These are phyloP conservation scores for Cygnus atratus DNA, from an alignment of 2,113 vertebrate genomes.

Conservation along the genomic window DNA sequence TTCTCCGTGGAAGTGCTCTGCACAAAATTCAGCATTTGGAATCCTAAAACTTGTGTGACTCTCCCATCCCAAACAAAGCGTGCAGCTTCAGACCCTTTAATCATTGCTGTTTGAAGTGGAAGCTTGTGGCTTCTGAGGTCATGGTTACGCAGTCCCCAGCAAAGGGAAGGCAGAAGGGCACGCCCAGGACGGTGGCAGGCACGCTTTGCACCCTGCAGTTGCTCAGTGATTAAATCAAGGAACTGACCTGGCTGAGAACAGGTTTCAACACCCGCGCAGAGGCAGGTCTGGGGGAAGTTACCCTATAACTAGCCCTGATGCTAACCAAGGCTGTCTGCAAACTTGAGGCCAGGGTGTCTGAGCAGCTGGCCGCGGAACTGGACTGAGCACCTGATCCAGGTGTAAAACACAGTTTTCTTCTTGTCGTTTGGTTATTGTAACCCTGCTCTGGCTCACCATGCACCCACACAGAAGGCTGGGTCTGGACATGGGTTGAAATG, in stretches of 20 bases:
- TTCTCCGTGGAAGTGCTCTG: not conserved
- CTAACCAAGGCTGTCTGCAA: not conserved
- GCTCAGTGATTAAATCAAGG: not conserved
- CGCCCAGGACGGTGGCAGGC: not conserved
- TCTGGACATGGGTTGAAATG: not conserved
- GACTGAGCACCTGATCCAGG: not conserved
- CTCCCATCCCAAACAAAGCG: not conserved
- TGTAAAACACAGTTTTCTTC: not conserved
- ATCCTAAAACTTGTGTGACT: not conserved
- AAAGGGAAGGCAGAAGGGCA: not conserved
- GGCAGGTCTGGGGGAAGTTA: not conserved
- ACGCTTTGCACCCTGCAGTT: not conserved
- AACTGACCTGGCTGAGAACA: not conserved
- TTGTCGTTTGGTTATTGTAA: not conserved
- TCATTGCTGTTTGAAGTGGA: not conserved
- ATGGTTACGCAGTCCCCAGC: not conserved
- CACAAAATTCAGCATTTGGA: not conserved
- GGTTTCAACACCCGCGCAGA: not conserved
- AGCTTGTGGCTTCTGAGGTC: not conserved
- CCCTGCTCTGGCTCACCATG: not conserved
- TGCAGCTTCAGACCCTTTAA: not conserved
- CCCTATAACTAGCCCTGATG: not conserved
- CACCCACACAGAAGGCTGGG: no score
- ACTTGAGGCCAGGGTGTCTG: not conserved
- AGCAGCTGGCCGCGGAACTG: not conserved